Conservation (phyloP, 2,797 vertebrate genomes). For the Falco novaeseelandiae region DNA sequence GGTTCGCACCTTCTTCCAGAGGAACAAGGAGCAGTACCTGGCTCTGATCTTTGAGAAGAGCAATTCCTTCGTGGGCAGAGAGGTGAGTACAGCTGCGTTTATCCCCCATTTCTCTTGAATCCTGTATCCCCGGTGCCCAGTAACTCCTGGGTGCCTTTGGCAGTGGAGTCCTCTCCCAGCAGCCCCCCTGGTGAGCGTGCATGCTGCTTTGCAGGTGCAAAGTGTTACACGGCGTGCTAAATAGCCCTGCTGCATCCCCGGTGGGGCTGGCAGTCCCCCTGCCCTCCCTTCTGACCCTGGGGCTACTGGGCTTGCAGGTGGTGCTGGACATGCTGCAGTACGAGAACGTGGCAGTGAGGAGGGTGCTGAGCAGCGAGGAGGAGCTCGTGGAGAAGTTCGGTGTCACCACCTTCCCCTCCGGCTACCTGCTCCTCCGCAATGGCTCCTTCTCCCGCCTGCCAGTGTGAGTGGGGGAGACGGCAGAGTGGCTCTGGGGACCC, state of each 20-base stretch:
- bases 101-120: background rate
- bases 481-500: background rate
- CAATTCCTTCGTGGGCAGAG: slow-evolving; percentile 87
- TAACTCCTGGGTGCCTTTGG: background rate
- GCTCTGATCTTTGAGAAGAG: slow-evolving; percentile 88
- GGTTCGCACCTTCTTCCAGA: slow-evolving; percentile 84
- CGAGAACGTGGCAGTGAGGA: slow-evolving; percentile 84
- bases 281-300: background rate
- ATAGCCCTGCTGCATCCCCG: background rate
- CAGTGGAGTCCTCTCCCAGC: background rate
- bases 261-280: background rate
- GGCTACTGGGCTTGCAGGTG: slow-evolving; percentile 77
- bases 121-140: fast-evolving
- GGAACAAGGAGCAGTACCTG: slow-evolving; percentile 80
- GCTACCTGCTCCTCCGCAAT: slow-evolving; percentile 82
- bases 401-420: slow-evolving; percentile 88
- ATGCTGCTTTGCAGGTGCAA: background rate
- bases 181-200: background rate
- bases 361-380: slow-evolving; percentile 82
- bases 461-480: slow-evolving; percentile 78
- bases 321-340: slow-evolving; percentile 90
- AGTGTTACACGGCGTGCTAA: background rate
- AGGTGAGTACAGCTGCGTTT: slow-evolving; percentile 78
- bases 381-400: slow-evolving; percentile 80
- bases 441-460: slow-evolving; percentile 79